These are phyloP conservation scores for Noctuana brunneofusca DNA, from an alignment of 2,888 invertebrate genomes.

Conservation along the genomic window DNA sequence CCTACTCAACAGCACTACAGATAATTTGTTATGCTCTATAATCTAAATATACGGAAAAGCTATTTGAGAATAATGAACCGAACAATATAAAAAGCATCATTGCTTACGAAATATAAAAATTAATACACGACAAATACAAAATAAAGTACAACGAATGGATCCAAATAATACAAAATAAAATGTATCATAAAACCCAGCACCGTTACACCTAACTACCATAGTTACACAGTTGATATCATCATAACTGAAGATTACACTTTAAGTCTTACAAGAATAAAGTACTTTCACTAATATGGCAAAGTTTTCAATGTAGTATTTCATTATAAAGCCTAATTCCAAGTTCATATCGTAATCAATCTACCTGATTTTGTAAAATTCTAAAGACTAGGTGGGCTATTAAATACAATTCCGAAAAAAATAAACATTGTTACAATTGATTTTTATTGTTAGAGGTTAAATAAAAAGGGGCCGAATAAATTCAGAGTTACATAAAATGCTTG, in stretches of 20 bases:
- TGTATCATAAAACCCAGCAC: slow-evolving; percentile 81
- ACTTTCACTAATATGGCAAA: slow-evolving; percentile 82
- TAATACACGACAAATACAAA: slow-evolving; percentile 72
- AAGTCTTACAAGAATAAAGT: slow-evolving; percentile 78
- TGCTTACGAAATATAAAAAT: slow-evolving; percentile 65
- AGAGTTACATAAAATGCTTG: slow-evolving; percentile 11
- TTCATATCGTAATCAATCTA: slow-evolving; percentile 63
- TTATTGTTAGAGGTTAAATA: slow-evolving; percentile 29
- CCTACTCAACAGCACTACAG: slow-evolving; percentile 41
- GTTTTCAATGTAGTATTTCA: slow-evolving; percentile 81
- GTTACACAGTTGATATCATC: slow-evolving; percentile 69
- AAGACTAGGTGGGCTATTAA: slow-evolving; percentile 79
- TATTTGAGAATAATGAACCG: slow-evolving; percentile 65
- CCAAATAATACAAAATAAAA: slow-evolving; percentile 73
- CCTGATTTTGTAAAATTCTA: slow-evolving; percentile 67
- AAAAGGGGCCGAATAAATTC: slow-evolving; percentile 18
- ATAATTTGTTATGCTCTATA: slow-evolving; percentile 41
- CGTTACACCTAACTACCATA: slow-evolving; percentile 77
- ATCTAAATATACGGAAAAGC: slow-evolving; percentile 45
- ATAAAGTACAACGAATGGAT: slow-evolving; percentile 73
- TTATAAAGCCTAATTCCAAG: slow-evolving; percentile 68
- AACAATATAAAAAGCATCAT: slow-evolving; percentile 71
- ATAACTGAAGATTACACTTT: slow-evolving; percentile 70
- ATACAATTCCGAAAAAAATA: slow-evolving; percentile 43
- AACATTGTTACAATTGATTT: slow-evolving; percentile 14